A percentile compares a stretch with the other conserved stretches of the same genome.
Conservation (phyloP, 1,140 invertebrate species). For the Drosophila pachea region DNA sequence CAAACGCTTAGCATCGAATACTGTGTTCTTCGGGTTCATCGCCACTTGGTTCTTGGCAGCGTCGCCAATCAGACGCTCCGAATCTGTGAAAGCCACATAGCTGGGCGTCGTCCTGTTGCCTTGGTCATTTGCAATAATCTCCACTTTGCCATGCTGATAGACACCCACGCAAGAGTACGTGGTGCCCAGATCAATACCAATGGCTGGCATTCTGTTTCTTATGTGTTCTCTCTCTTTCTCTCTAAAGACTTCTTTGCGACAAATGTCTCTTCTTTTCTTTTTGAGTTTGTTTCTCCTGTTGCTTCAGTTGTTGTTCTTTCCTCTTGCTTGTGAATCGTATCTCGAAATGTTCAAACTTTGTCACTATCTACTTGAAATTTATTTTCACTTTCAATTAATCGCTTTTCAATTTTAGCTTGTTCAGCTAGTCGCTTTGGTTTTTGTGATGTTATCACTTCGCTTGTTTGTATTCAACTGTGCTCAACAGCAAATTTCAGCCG, state of each 20-base stretch:
- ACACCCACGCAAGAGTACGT: conserved; percentile 90
- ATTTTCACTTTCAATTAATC: conserved; percentile 24
- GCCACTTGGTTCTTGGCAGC: conserved; percentile 86
- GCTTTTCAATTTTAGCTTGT: conserved; percentile 32
- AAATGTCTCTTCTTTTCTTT: not conserved
- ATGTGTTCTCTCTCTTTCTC: conserved; percentile 2
- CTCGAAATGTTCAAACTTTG: too few relatives aligned
- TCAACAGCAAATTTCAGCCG: conserved; percentile 36
- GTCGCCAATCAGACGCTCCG: conserved; percentile 96
- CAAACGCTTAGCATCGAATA: conserved; percentile 81
- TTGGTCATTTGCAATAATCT: conserved; percentile 96
- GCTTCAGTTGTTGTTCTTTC: not conserved
- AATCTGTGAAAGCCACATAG: conserved; percentile 98
- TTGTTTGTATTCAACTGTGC: conserved; percentile 60
- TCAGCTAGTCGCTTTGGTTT: conserved; percentile 46
- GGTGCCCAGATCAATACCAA: conserved; percentile 88
- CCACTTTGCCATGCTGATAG: conserved; percentile 91
- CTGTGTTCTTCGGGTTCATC: conserved; percentile 77
- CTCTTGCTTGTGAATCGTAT: not conserved
- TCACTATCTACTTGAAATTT: conserved; percentile 13
- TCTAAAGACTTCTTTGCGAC: not conserved
- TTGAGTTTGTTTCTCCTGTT: not conserved
- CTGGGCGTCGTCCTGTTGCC: conserved; percentile 97
- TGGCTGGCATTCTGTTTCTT: conserved; percentile 80
- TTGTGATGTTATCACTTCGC: conserved; percentile 60